Base-by-base conservation (phyloP, 1,140 invertebrate genomes). In the Bradysia coprophila region DNA sequence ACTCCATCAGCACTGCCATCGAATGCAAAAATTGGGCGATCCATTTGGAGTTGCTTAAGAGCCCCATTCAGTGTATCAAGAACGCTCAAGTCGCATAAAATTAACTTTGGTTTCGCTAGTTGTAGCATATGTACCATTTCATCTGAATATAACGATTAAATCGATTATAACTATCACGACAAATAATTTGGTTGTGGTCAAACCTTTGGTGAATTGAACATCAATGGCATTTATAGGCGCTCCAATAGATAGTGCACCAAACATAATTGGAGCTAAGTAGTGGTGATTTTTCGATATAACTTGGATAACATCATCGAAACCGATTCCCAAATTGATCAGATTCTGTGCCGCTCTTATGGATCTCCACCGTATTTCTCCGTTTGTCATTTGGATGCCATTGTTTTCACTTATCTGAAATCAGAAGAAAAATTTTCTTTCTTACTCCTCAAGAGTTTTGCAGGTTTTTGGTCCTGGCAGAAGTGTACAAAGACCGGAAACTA, bases 31-130 rank as follows among this genome's bases (percentile, higher is more conserved):
- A 57, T 46, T 22, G 49, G 46, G 0, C 49, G 45, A 37, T 55
- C 56, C 4, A 55, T 21, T 4, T 38, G 21, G 34, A 44, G 54
- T 54, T 50, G 49, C 51, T 21, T 50, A 46, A 21, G 52, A 49
- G 2, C 43, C 45, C 32, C 21, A 3, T 48, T 53, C 5, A 61
- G 15, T 16, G 48, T 40, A 2, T 48, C 47, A 24, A 55, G 54
- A 43, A 50, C 48, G 1, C 34, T 38, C 10, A 50, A 53, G 44
- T 61, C 58, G 32, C 58, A 61, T 22, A 61, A 61, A 10, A 60
- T 54, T 8, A 59, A 34, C 3, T 50, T 46, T 1, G 58, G 58
- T 10, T 56, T 48, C 4, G 56, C 60, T n/a, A 50, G 50, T 32
- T 46, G 50, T 21, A 59, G 59, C 20, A 60, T 47, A 23, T 39